Conservation (phyloP, 2,888 invertebrate genomes). For the Xestia sexstrigata region DNA sequence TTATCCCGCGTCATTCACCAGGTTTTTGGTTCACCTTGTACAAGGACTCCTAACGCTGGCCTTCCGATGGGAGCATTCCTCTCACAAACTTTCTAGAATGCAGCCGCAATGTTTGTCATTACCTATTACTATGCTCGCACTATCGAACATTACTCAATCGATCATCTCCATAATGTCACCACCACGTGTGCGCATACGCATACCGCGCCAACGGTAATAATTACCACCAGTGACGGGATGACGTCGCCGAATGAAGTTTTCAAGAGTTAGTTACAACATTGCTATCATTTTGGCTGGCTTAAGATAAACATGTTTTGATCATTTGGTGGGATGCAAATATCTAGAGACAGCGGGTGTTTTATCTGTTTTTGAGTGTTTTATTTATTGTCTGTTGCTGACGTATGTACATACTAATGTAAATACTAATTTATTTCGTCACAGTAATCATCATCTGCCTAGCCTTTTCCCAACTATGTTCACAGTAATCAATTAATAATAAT, state of each 20-base stretch:
- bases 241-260: constrained; percentile 47
- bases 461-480: not conserved
- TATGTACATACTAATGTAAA: constrained; percentile 10
- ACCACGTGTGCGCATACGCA: constrained; percentile 53
- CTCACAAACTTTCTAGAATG: no score
- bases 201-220: constrained; percentile 40
- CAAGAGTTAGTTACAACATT: constrained; percentile 44
- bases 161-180: constrained; percentile 24
- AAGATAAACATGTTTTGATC: constrained; percentile 66
- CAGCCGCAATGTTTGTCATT: not conserved
- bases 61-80: not conserved
- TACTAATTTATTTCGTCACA: constrained; percentile 25
- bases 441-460: not conserved
- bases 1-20: not conserved
- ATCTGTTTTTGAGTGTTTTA: constrained; percentile 33
- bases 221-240: constrained; percentile 36
- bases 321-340: constrained; percentile 56
- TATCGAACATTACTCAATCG: constrained; percentile 9
- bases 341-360: constrained; percentile 26
- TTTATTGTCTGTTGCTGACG: constrained; percentile 35
- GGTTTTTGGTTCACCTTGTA: not conserved
- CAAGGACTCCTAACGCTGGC: not conserved
- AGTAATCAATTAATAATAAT: not conserved
- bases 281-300: constrained; percentile 59
- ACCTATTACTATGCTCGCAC: not conserved